Evolutionary conservation across 2,113 vertebrate species (phyloP), one percentile per base, ranked within the genome.

Genomic region (Sander vitreus): DNA sequence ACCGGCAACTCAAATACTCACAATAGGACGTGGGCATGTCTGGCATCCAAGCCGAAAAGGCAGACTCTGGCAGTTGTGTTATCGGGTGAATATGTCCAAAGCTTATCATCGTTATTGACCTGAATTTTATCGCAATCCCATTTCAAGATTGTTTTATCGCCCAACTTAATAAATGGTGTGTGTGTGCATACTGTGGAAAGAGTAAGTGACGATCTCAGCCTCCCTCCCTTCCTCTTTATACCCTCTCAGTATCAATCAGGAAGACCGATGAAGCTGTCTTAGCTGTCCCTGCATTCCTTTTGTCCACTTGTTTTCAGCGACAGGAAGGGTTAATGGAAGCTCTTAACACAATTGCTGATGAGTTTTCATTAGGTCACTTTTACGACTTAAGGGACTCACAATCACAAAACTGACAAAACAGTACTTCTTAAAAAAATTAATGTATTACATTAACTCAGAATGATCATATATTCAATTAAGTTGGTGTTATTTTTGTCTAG

Each of bases 251-350:
- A 90, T 92, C 84, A 77, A 77, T 89, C 83, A 90, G 72, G 68
- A 73, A 86, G 88, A 88, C 73, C 9, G 79, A 90, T 87, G 86
- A 88, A 82, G 88, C 76, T 85, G 86, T 87, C 83, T 51, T 10
- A 45, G 67, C 85, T 82, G 72, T 76, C 77, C 64, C 66, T 66
- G 59, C 4, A 27, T 69, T 80, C 43, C 21, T 75, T 68, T 60
- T 45, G 74, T 76, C 75, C 47, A 55, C 64, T 81, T 73, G 51
- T 82, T 83, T 73, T 33, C 62, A 75, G 78, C n/a, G 16, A 83
- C 71, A 73, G 73, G 87, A 84, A 73, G 43, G 77, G 75, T 75
- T 83, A 62, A 78, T 73, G 63, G 54, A 87, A 50, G 63, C 62
- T 72, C 76, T 83, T 15, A 73, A 84, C 53, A 53, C 76, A 75